Base-by-base conservation (phyloP, 2,797 vertebrate species). In the Microcaecilia unicolor region DNA sequence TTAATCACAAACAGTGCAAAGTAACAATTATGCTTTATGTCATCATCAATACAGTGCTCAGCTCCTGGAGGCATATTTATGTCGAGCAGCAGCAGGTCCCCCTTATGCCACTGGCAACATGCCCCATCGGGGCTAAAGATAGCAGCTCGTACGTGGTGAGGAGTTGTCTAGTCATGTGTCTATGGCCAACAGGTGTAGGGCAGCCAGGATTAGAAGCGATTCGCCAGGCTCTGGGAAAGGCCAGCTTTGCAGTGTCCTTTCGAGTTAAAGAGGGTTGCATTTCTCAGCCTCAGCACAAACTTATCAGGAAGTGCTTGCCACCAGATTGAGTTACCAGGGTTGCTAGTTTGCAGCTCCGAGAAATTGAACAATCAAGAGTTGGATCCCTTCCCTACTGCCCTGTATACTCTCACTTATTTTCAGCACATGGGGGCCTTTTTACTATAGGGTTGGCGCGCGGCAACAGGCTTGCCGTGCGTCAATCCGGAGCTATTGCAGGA, bases 91-190 rank as follows among this genome's bases (percentile, higher is more conserved):
- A 44, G 10, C 33, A 59, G 41, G 6, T 54, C 14, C 25, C 17
- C 7, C 38, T 37, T 43, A 55, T 19, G 28, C 24, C 46, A 23
- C 23, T 37, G 20, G 34, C 37, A 22, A 58, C 44, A 28, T 33
- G 15, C 51, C 31, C 18, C 22, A 46, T 45, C 5, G 5, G 24
- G 36, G 13, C 34, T 57, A 44, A 65, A 64, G 51, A 61, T 57
- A 49, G 49, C 27, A 8, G 17, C 28, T 37, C 41, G n/a, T 7
- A 1, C 3, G 39, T 31, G 20, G 22, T n/a, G n/a, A n/a, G n/a
- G n/a, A n/a, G n/a, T n/a, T 1, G 1, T 38, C 34, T 24, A 17
- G 3, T 29, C 31, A 44, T 43, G 21, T 28, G 27, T 11, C 47
- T 36, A 22, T n/a, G n/a, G n/a, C n/a, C n/a, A 58, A 41, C 26